Percentiles rank a stretch among this genome's conserved stretches.
phyloP scores from a whole-genome alignment of 2,797 vertebrate species.

The Enteromius unitaeniatus region DNA sequence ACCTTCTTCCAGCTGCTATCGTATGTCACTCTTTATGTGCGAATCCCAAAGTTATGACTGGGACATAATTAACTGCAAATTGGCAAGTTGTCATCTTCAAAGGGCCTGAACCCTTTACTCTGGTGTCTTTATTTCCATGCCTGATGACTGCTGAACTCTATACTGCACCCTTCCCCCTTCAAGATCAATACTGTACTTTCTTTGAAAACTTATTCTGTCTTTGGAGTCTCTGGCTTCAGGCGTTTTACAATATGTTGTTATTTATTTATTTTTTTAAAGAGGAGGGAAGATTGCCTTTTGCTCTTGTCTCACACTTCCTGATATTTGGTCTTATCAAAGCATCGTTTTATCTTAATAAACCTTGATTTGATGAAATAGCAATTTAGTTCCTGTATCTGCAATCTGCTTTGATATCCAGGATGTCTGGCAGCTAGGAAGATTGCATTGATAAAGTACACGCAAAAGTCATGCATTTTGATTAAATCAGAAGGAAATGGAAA shows the following conservation, averaged over 20 bases:
- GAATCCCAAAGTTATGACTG: conserved; percentile 63
- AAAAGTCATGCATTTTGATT: conserved; percentile 67
- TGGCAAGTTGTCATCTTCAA: conserved; percentile 74
- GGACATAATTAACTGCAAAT: conserved; percentile 76
- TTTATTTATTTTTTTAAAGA: conserved; percentile 54
- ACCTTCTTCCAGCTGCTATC: conserved; percentile 57
- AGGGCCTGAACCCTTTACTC: conserved; percentile 67
- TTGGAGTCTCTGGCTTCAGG: conserved; percentile 66
- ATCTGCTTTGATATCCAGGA: conserved; percentile 74
- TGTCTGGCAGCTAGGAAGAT: conserved; percentile 66
- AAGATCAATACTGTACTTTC: conserved; percentile 66
- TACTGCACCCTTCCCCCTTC: conserved; percentile 19
- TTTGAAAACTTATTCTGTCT: conserved; percentile 70
- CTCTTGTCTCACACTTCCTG: conserved; percentile 63
- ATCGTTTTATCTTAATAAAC: conserved; percentile 87
- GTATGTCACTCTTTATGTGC: conserved; percentile 70
- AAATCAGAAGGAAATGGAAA: conserved; percentile 51
- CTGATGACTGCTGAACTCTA: conserved; percentile 71
- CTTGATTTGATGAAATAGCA: conserved; percentile 79
- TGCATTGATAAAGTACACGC: conserved; percentile 55
- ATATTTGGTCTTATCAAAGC: conserved; percentile 76
- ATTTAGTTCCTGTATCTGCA: conserved; percentile 71
- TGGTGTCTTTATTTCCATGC: conserved; percentile 67
- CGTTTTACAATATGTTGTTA: conserved; percentile 46
- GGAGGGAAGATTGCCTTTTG: conserved; percentile 59